These are phyloP conservation scores for Hetaerina titia DNA, from an alignment of 2,888 invertebrate species.

Conservation along the genomic window DNA sequence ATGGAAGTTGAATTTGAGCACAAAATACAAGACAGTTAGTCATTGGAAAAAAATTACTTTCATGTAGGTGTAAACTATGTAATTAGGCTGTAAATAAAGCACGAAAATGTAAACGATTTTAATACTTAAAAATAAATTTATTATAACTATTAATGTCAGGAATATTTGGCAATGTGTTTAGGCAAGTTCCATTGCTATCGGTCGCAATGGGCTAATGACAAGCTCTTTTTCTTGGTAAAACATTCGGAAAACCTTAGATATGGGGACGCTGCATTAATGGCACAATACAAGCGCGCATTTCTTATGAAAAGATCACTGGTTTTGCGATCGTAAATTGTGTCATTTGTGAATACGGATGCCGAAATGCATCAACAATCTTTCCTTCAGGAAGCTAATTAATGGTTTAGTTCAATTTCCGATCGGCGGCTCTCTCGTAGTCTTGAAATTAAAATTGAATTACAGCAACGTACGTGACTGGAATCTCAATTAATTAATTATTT, in stretches of 20 bases:
- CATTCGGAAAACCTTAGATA: neutral
- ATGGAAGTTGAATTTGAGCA: too few relatives aligned
- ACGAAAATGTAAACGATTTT: too few relatives aligned
- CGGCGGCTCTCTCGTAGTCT: neutral
- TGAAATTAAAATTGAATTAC: neutral
- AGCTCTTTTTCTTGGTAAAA: too few relatives aligned
- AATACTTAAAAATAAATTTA: too few relatives aligned
- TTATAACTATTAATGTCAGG: too few relatives aligned
- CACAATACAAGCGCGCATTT: neutral
- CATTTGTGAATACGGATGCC: neutral
- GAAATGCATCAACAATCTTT: neutral
- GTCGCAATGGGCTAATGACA: too few relatives aligned
- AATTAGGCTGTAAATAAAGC: too few relatives aligned
- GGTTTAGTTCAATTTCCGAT: conserved; percentile 17
- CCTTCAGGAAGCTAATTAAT: neutral
- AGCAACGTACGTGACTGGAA: neutral
- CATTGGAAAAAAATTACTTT: too few relatives aligned
- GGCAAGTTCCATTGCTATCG: too few relatives aligned
- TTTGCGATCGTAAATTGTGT: neutral
- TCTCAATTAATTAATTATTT: neutral
- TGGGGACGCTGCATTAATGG: neutral
- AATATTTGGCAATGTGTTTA: too few relatives aligned
- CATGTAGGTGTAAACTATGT: too few relatives aligned
- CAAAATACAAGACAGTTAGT: too few relatives aligned
- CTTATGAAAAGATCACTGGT: neutral